Evolutionary conservation across 2,888 invertebrate species (phyloP).

Genomic region (Auanema freiburgensis): DNA sequence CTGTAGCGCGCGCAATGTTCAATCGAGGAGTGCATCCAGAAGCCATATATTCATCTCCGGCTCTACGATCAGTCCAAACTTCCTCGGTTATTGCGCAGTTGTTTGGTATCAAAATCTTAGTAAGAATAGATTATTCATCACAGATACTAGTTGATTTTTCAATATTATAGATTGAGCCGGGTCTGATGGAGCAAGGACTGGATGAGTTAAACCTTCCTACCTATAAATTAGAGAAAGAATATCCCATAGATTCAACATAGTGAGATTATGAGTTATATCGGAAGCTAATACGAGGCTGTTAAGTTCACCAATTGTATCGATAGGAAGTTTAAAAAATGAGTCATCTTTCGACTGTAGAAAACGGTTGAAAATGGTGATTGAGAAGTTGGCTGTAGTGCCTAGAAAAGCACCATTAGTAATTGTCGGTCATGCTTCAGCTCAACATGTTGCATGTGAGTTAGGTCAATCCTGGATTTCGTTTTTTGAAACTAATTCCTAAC

Average conservation of each 20-base stretch:
- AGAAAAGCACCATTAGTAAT: too few species aligned
- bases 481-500: too few species aligned
- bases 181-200: slow-evolving; percentile 19
- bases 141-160: neutral
- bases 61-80: slow-evolving; percentile 31
- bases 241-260: slow-evolving; percentile 23
- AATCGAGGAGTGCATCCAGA: slow-evolving; percentile 12
- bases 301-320: too few species aligned
- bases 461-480: too few species aligned
- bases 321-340: too few species aligned
- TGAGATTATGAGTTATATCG: neutral
- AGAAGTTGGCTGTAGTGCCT: too few species aligned
- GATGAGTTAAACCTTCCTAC: neutral
- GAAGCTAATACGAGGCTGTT: too few species aligned
- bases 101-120: slow-evolving; percentile 9
- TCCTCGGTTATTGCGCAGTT: slow-evolving; percentile 22
- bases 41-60: slow-evolving; percentile 20
- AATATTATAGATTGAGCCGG: slow-evolving; percentile 22
- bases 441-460: too few species aligned
- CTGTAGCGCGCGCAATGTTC: slow-evolving; percentile 17
- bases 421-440: too few species aligned
- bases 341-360: too few species aligned
- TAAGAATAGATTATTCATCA: neutral
- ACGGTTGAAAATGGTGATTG: too few species aligned
- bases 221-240: slow-evolving; percentile 8